Base-by-base conservation (phyloP, 2,888 invertebrate species). In the Crocallis elinguaria region DNA sequence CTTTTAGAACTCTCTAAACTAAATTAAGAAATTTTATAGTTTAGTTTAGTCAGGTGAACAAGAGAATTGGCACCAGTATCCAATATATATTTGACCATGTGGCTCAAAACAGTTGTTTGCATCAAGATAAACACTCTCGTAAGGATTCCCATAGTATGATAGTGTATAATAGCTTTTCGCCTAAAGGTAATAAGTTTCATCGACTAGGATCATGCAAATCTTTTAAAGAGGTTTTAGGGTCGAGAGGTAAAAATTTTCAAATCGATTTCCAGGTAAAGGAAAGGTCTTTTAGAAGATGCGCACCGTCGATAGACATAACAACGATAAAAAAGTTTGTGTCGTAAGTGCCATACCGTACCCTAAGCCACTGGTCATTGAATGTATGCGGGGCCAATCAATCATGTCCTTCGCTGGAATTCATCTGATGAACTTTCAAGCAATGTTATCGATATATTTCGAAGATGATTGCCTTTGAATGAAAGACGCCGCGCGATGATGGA, bases 381-480 rank as follows among this genome's bases (percentile, higher is more conserved):
- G 19, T 12, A 49, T 42, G 35, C 2, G 27, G 19, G n/a, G 17
- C 32, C 33, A 44, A 42, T 38, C 44, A 33, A 50, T 50, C 30
- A 44, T 44, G 19, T 39, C 19, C n/a, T 25, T 32, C 23, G 49
- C 27, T 23, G 23, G n/a, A 27, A 39, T 39, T 35, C 27, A 39
- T 13, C 33, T 45, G 44, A 35, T 45, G 27, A 45, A 39, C 35
- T 51, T 33, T 33, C 21, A 12, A 39, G 39, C 19, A 39, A 48
- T 38, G 37, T 13, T 38, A 19, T 42, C 37, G 46, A 37, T 46
- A 52, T 36, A 41, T 38, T 44, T 51, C 27, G 35, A 39, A 42
- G 44, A 50, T 45, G 44, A 53, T 43, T 44, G 51, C 44, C 32
- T 43, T 21, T 38, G 53, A 54, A 44, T 49, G 52, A 52, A 52